Evolutionary conservation across 2,797 vertebrate genomes (phyloP).

Genomic region (Vespertilio murinus): DNA sequence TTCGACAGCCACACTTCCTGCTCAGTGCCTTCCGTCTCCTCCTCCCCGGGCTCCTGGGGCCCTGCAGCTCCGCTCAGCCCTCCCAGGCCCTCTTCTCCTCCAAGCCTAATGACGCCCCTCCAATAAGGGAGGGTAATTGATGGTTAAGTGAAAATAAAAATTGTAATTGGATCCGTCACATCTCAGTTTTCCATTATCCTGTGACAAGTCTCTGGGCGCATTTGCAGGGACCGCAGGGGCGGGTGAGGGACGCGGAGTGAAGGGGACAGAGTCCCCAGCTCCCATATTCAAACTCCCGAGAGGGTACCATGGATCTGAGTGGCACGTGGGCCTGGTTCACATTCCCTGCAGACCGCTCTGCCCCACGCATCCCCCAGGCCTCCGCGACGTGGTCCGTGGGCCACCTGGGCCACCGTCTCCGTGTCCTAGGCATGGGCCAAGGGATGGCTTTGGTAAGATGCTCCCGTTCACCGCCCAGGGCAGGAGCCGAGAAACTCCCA

Average conservation of each 20-base stretch:
- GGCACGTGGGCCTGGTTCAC: not conserved
- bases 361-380: not conserved
- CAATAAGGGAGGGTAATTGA: slow-evolving; percentile 73
- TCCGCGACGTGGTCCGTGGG: not conserved
- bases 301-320: not conserved
- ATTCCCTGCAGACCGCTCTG: not conserved
- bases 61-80: not conserved
- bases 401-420: too few species aligned
- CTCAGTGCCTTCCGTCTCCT: not conserved
- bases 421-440: too few species aligned
- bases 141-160: slow-evolving; percentile 79
- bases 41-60: not conserved
- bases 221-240: slow-evolving; percentile 6
- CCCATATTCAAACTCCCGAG: not conserved
- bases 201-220: slow-evolving; percentile 71
- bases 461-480: too few species aligned
- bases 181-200: slow-evolving; percentile 70
- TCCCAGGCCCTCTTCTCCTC: slow-evolving; percentile 31
- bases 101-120: slow-evolving; percentile 67
- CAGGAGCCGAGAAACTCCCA: too few species aligned
- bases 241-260: not conserved
- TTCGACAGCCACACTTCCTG: too few species aligned
- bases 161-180: slow-evolving; percentile 74
- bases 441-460: too few species aligned
- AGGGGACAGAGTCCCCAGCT: not conserved